Conservation (phyloP, 2,888 invertebrate genomes). For the Candidula unifasciata region DNA sequence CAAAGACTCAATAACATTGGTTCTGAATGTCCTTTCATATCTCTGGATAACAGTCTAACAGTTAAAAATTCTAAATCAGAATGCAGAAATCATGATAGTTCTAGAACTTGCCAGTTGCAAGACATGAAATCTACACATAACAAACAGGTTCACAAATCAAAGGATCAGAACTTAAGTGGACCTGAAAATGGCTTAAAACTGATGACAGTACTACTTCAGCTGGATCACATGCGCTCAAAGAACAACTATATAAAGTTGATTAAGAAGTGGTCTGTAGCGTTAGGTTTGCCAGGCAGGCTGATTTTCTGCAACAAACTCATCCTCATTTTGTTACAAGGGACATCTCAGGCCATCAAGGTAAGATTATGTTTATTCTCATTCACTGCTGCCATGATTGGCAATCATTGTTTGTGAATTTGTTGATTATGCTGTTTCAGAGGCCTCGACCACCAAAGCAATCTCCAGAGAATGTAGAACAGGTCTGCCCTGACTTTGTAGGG, state of each 20-base stretch:
- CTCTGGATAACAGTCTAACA: background rate
- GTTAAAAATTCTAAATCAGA: background rate
- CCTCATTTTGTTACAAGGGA: slow-evolving; percentile 67
- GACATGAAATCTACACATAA: background rate
- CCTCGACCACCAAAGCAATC: no score
- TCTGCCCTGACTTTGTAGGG: no score
- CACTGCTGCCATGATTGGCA: no score
- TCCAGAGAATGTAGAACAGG: no score
- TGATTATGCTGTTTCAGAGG: no score
- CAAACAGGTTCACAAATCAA: background rate
- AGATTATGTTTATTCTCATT: no score
- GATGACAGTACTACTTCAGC: slow-evolving; percentile 62
- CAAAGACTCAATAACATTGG: background rate
- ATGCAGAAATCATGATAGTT: background rate
- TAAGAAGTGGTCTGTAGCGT: slow-evolving; percentile 66
- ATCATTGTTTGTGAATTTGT: no score
- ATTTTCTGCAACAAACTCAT: slow-evolving; percentile 67
- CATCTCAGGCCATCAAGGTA: slow-evolving; percentile 62
- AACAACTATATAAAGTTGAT: slow-evolving; percentile 67
- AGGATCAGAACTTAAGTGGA: background rate
- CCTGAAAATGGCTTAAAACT: slow-evolving; percentile 10
- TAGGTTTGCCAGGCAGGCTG: slow-evolving; percentile 63
- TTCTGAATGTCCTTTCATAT: no score
- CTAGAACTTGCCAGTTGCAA: background rate
- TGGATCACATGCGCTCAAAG: slow-evolving; percentile 73